A percentile compares a stretch with the other conserved stretches of the same genome.
Evolutionary conservation across 2,113 vertebrate genomes (phyloP).

Genomic region (Thryonomys swinderianus): DNA sequence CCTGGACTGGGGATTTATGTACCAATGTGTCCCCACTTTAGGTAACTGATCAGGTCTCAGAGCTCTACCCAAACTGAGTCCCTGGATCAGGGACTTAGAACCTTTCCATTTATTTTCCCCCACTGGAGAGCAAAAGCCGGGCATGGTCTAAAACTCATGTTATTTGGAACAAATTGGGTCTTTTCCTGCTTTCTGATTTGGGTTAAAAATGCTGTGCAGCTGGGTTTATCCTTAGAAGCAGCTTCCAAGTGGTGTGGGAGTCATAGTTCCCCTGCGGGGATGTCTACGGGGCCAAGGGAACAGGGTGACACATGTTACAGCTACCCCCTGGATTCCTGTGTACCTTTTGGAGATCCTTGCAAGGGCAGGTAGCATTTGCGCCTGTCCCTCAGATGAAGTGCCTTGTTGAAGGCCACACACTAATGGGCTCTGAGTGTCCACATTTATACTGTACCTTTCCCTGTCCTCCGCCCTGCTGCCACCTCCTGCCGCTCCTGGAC

Average conservation of each 20-base stretch:
- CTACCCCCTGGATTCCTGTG: neutral
- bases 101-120: neutral
- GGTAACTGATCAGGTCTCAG: neutral
- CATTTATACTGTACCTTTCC: neutral
- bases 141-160: neutral
- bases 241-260: neutral
- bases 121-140: neutral
- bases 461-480: accelerated
- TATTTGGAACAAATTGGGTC: neutral
- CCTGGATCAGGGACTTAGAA: neutral
- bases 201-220: neutral
- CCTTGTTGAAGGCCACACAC: neutral
- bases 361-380: neutral
- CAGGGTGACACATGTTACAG: neutral
- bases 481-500: accelerated
- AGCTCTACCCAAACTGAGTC: neutral
- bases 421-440: neutral
- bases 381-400: neutral
- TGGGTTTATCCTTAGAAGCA: neutral
- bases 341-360: neutral
- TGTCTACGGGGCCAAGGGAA: neutral
- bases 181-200: neutral
- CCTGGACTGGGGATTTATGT: neutral
- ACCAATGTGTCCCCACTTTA: neutral
- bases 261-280: neutral